A percentile compares a stretch with the other conserved stretches of the same genome.
These are phyloP conservation scores for Columba janthina DNA, from an alignment of 2,113 vertebrate genomes.

Conservation along the genomic window DNA sequence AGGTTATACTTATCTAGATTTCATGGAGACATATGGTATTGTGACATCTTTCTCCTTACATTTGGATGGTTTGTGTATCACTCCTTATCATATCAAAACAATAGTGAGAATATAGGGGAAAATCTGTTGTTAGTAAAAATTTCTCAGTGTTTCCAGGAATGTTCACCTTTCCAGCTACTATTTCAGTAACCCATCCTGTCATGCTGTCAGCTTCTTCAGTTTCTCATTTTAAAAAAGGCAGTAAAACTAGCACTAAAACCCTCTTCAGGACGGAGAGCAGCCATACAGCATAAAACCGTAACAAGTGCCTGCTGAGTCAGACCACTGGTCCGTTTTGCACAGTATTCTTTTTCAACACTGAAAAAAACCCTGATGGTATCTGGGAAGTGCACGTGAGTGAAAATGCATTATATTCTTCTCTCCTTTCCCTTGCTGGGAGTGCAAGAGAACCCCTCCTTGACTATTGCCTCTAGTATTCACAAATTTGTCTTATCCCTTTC, in stretches of 20 bases:
- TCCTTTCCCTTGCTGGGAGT: not conserved
- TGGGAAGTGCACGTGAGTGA: not conserved
- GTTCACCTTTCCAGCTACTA: not conserved
- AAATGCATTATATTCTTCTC: not conserved
- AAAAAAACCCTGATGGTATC: not conserved
- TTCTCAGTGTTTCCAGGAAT: not conserved
- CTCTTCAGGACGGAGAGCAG: not conserved
- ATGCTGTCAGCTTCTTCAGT: not conserved
- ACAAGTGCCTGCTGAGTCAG: not conserved
- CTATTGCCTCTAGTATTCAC: not conserved
- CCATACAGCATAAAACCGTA: not conserved
- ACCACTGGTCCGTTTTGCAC: not conserved
- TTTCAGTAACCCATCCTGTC: constrained; percentile 5
- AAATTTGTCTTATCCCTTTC: not conserved
- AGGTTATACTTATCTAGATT: not conserved
- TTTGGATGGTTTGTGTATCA: not conserved
- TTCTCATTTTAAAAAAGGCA: not conserved
- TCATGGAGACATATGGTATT: not conserved
- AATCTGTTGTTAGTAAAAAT: constrained; percentile 7
- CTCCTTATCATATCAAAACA: constrained; percentile 4
- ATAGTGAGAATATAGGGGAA: not conserved
- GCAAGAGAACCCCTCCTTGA: not conserved
- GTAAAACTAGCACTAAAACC: not conserved
- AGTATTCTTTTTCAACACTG: not conserved
- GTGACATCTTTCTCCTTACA: not conserved